These are phyloP conservation scores for Pogonocherus hispidulus DNA, from an alignment of 2,888 invertebrate genomes.

Conservation along the genomic window DNA sequence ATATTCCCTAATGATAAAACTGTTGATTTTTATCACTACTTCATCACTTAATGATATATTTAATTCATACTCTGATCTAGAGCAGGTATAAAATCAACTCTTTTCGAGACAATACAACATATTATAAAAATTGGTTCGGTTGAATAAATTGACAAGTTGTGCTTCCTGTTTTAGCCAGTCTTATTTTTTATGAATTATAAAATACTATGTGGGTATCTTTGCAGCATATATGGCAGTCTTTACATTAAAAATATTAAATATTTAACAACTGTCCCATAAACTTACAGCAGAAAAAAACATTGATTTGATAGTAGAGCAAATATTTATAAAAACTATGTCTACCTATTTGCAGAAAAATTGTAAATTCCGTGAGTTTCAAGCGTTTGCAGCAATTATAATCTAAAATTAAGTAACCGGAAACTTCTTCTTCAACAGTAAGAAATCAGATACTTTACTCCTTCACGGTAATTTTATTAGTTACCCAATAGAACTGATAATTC, in stretches of 20 bases:
- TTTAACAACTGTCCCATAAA: too few species aligned
- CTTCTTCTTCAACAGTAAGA: too few species aligned
- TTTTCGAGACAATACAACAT: not conserved
- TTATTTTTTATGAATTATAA: constrained; percentile 33
- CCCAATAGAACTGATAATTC: not conserved
- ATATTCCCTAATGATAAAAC: not conserved
- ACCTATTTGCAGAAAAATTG: too few species aligned
- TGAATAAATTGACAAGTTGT: constrained; percentile 38
- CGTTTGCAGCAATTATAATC: too few species aligned
- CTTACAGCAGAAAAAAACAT: too few species aligned
- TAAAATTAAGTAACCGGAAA: too few species aligned
- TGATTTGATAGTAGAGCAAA: too few species aligned
- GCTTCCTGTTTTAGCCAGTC: constrained; percentile 41
- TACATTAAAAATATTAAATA: too few species aligned
- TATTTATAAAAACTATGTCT: too few species aligned
- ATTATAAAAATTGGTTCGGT: constrained; percentile 41
- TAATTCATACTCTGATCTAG: not conserved
- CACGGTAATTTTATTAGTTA: not conserved
- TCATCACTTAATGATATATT: too few species aligned
- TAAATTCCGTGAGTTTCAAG: too few species aligned
- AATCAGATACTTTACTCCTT: not conserved
- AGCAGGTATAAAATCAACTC: constrained; percentile 11
- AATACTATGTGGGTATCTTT: not conserved
- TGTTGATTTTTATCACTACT: not conserved
- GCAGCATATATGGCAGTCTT: too few species aligned